Base-by-base conservation (phyloP, 1,140 invertebrate species). In the Sitophilus oryzae region DNA sequence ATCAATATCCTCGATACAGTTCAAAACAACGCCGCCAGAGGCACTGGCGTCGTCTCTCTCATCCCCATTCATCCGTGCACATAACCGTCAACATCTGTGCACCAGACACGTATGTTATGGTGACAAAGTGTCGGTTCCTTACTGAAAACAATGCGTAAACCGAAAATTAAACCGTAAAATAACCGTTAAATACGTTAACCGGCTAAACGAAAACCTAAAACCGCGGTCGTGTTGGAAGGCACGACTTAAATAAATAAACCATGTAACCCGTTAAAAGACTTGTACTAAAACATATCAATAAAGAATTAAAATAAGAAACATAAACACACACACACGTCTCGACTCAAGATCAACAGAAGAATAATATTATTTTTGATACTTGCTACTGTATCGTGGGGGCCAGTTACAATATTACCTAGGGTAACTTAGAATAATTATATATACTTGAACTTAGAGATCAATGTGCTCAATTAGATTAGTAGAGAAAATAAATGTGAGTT, bases 321-420 rank as follows among this genome's bases (percentile, higher is more conserved):
- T n/a, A n/a, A n/a, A n/a, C n/a, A n/a, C n/a, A n/a, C n/a, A n/a
- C n/a, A n/a, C n/a, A n/a, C n/a, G n/a, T n/a, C n/a, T n/a, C n/a
- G n/a, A n/a, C n/a, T n/a, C n/a, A n/a, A n/a, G n/a, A n/a, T n/a
- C n/a, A n/a, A n/a, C n/a, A n/a, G 61, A 58, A 62, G 56, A 60
- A 65, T 61, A 54, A 44, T 61, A 60, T 60, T 64, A 66, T 66
- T 66, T 66, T 66, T 66, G 62, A 66, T 66, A 66, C 52, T 48
- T n/a, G n/a, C n/a, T n/a, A n/a, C n/a, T n/a, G n/a, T n/a, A n/a
- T n/a, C n/a, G n/a, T 54, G 64, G 58, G 62, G 58, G 54, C 62
- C 59, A 60, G 55, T 58, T 56, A n/a, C n/a, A n/a, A n/a, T n/a
- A n/a, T n/a, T n/a, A 52, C 52, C 58, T 54, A 47, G 36, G 14